phyloP scores from a whole-genome alignment of 1,140 invertebrate genomes.

The Heliothis virescens region DNA sequence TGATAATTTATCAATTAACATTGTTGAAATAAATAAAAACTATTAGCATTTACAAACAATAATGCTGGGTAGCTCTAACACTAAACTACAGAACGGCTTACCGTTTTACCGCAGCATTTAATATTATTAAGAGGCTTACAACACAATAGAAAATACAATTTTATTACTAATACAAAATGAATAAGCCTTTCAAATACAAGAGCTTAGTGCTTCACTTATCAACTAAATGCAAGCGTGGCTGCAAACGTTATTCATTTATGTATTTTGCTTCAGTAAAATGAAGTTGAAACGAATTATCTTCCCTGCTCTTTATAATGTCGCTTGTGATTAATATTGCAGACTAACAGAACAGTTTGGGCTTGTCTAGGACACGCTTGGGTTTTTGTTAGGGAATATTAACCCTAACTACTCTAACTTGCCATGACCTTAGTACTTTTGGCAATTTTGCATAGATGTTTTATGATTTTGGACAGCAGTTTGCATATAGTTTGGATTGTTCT shows the following conservation, averaged over 20 bases:
- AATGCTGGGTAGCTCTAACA: too few species aligned
- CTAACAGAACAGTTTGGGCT: neutral
- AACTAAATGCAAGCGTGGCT: neutral
- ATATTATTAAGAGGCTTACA: too few species aligned
- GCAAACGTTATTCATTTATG: conserved; percentile 15
- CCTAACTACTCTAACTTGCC: neutral
- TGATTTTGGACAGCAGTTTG: too few species aligned
- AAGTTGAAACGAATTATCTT: conserved; percentile 18
- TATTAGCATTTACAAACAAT: too few species aligned
- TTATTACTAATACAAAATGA: neutral
- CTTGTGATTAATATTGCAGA: conserved; percentile 18
- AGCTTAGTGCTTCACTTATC: conserved; percentile 2
- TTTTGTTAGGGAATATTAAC: neutral
- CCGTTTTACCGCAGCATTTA: too few species aligned
- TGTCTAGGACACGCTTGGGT: neutral
- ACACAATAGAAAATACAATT: neutral
- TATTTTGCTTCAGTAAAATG: conserved; percentile 6
- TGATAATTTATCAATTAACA: too few species aligned
- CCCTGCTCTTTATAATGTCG: neutral
- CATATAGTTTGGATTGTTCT: too few species aligned
- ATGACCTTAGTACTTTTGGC: neutral
- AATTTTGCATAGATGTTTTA: neutral
- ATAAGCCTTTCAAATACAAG: neutral
- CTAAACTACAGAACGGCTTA: too few species aligned
- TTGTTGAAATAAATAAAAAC: too few species aligned